Base-by-base conservation (phyloP, 2,888 invertebrate genomes). In the Cantharis lateralis region DNA sequence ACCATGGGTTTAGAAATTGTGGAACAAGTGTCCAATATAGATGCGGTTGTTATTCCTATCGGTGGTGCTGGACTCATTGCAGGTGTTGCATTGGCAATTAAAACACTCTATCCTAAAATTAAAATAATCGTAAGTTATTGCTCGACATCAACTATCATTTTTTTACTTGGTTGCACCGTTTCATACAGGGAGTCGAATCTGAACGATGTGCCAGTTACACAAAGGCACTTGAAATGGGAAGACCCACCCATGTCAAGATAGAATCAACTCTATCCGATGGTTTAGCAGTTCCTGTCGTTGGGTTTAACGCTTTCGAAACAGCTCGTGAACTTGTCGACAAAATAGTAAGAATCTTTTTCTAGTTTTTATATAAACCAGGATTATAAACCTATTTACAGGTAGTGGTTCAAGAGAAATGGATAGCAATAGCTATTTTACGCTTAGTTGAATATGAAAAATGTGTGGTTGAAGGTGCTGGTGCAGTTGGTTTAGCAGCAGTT, bases 31-130 rank as follows among this genome's bases (percentile, higher is more conserved):
- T 92, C 93, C 0, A 92, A 95, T 75, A 92, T 97, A 13, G 97
- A 98, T 87, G 97, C 97, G 0, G 93, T 98, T 26, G 90, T 98
- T 16, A 93, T 98, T 15, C 98, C 98, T 0, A 95, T 97, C 0
- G 98, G 98, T 0, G 98, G 98, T n/a, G 97, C 95, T 1, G 98
- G 98, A 0, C 90, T 98, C 1, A 92, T 98, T 72, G 98, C 98
- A 0, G 98, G 98, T 0, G 92, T 96, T 11, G 96, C 96, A 3
- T 92, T 96, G 0, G 98, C 97, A 1, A 91, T 97, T 74, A 98
- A 98, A 88, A 94, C 94, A 13, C 89, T 98, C 10, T 92, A 94
- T 78, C 97, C 98, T 0, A 89, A 92, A 75, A 93, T 96, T 1
- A 92, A 94, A 85, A 93, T 98, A 71, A 96, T 97, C 86, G 98